These are phyloP conservation scores for Stenurella melanura DNA, from an alignment of 2,888 invertebrate species.

Conservation along the genomic window DNA sequence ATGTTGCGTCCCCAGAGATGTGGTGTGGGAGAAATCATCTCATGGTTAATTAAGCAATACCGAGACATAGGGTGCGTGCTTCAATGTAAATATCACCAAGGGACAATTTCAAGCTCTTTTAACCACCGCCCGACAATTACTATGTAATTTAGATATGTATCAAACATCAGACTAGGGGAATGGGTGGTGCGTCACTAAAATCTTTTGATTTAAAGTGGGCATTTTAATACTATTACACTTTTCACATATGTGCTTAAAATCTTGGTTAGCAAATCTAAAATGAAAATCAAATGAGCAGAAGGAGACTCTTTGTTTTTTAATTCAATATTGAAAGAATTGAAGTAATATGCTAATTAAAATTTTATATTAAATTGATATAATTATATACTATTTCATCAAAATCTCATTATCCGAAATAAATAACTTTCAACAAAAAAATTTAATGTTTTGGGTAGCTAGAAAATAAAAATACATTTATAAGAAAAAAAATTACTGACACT, in stretches of 20 bases:
- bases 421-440: too few species aligned
- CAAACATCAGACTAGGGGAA: slow-evolving; percentile 53
- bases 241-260: slow-evolving; percentile 32
- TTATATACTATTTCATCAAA: too few species aligned
- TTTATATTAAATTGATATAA: background rate
- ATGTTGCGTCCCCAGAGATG: slow-evolving; percentile 59
- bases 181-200: slow-evolving; percentile 39
- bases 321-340: background rate
- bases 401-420: too few species aligned
- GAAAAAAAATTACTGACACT: too few species aligned
- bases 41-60: slow-evolving; percentile 72
- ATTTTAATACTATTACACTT: slow-evolving; percentile 38
- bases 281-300: slow-evolving; percentile 9
- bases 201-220: slow-evolving; percentile 50
- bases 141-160: slow-evolving; percentile 73
- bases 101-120: slow-evolving; percentile 75
- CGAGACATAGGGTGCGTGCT: slow-evolving; percentile 63
- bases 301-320: background rate
- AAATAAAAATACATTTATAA: too few species aligned
- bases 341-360: background rate
- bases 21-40: slow-evolving; percentile 62
- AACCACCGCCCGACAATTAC: slow-evolving; percentile 73
- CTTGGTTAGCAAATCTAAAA: background rate
- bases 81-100: slow-evolving; percentile 70
- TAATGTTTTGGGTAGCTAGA: too few species aligned